Evolutionary conservation across 2,113 vertebrate species (phyloP).

Genomic region (Prolemur simus): DNA sequence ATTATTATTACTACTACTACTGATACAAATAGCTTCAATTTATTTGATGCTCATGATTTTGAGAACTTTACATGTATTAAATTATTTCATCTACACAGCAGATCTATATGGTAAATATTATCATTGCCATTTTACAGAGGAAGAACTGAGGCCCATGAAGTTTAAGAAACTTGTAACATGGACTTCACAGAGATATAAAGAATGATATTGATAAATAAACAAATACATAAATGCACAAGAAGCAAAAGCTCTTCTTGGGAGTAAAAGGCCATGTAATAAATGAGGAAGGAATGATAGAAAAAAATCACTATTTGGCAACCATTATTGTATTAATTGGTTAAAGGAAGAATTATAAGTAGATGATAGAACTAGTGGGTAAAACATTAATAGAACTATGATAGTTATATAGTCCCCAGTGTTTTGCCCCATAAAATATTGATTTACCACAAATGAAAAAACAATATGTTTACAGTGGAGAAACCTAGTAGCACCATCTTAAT

Average conservation of each 20-base stretch:
- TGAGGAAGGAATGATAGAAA: background rate
- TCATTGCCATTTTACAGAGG: background rate
- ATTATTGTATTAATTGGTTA: background rate
- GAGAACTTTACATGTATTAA: background rate
- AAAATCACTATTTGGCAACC: background rate
- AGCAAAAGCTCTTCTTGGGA: background rate
- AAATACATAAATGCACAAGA: background rate
- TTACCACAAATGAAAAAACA: background rate
- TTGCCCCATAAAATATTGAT: background rate
- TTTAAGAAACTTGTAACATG: background rate
- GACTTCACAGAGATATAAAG: background rate
- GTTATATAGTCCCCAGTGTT: background rate
- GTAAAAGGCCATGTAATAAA: background rate
- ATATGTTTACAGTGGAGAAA: background rate
- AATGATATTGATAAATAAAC: background rate
- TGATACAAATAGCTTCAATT: background rate
- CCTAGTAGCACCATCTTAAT: background rate
- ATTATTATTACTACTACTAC: background rate
- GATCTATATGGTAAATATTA: background rate
- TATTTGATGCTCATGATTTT: constrained; percentile 15
- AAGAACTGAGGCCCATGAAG: background rate
- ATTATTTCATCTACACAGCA: background rate
- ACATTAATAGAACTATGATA: background rate
- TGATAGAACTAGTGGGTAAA: background rate
- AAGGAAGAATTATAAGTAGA: background rate